A percentile compares a stretch with the other conserved stretches of the same genome.
These are phyloP conservation scores for Schrankia costaestrigalis DNA, from an alignment of 2,888 invertebrate species.

Conservation along the genomic window DNA sequence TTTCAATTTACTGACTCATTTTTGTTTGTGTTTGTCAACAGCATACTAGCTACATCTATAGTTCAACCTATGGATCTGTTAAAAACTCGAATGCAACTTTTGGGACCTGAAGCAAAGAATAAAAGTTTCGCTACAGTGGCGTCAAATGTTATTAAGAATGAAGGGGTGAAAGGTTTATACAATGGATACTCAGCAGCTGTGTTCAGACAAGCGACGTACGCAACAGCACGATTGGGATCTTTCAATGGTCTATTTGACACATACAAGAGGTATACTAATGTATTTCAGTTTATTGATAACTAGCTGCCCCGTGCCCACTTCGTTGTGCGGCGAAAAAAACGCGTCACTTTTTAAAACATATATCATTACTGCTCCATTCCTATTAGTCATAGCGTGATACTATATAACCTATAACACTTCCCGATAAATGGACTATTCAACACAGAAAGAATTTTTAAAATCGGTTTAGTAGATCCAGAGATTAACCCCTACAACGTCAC, in stretches of 20 bases:
- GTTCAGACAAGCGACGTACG: constrained; percentile 97
- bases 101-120: constrained; percentile 71
- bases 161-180: constrained; percentile 92
- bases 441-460: no score
- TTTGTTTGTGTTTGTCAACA: no score
- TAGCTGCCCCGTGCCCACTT: no score
- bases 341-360: no score
- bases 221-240: constrained; percentile 94
- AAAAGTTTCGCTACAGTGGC: constrained; percentile 87
- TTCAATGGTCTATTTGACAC: constrained; percentile 90
- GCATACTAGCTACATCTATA: constrained; percentile 47
- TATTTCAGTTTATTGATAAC: background rate
- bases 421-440: no score
- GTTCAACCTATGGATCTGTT: constrained; percentile 55
- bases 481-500: no score
- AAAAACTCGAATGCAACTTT: constrained; percentile 66
- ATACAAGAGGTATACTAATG: constrained; percentile 14
- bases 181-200: constrained; percentile 94
- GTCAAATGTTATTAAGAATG: constrained; percentile 86
- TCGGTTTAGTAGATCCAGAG: no score
- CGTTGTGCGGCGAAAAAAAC: no score
- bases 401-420: no score
- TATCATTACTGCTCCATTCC: no score
- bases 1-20: no score
- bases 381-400: no score